These are phyloP conservation scores for Heterochromis multidens DNA, from an alignment of 2,113 vertebrate species.

Conservation along the genomic window DNA sequence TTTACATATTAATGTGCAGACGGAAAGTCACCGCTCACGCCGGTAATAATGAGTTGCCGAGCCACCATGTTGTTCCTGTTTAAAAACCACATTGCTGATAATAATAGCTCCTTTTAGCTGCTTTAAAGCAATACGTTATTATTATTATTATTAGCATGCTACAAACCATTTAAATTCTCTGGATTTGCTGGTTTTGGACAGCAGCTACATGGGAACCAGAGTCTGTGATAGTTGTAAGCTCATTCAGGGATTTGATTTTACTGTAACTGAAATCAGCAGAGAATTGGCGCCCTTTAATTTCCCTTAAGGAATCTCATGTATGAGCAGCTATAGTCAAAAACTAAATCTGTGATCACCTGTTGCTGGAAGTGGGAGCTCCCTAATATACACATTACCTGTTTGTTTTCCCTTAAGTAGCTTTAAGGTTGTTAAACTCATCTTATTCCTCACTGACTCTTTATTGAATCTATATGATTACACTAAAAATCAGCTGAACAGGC, in stretches of 20 bases:
- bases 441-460: background rate
- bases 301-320: background rate
- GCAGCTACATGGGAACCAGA: background rate
- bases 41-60: slow-evolving; percentile 19
- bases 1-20: slow-evolving; percentile 59
- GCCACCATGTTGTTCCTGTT: background rate
- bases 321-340: background rate
- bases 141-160: slow-evolving; percentile 17
- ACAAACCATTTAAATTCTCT: background rate
- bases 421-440: background rate
- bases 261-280: background rate
- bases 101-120: slow-evolving; percentile 15
- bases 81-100: background rate
- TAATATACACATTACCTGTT: background rate
- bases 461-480: background rate
- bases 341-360: background rate
- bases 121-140: background rate
- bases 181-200: background rate
- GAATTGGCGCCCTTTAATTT: background rate
- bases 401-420: background rate
- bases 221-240: background rate
- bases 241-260: background rate
- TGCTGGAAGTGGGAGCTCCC: background rate
- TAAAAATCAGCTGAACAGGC: background rate
- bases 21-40: slow-evolving; percentile 14